Percentiles rank a stretch among this genome's conserved stretches.
Conservation (phyloP, 2,888 invertebrate genomes). For the Danaus chrysippus region DNA sequence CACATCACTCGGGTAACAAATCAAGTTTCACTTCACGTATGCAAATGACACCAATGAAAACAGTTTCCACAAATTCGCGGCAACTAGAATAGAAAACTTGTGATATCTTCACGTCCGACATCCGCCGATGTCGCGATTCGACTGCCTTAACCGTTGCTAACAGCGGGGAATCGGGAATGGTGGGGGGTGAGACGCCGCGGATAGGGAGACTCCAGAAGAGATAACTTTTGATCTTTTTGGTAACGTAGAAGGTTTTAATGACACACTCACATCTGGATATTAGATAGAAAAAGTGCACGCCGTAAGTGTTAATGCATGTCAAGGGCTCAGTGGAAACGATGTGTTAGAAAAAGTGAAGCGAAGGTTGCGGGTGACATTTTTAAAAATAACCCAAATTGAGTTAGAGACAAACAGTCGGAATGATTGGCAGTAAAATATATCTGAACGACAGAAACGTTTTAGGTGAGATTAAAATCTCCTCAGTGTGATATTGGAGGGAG, state of each 20-base stretch:
- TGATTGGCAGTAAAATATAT: conserved; percentile 46
- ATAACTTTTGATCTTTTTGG: conserved; percentile 79
- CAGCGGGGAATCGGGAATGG: conserved; percentile 45
- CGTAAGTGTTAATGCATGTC: conserved; percentile 77
- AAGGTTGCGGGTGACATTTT: conserved; percentile 73
- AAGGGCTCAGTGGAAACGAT: conserved; percentile 68
- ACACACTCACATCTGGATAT: conserved; percentile 74
- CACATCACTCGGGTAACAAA: conserved; percentile 60
- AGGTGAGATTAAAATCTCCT: conserved; percentile 44
- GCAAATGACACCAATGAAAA: conserved; percentile 66
- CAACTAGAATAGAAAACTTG: conserved; percentile 36
- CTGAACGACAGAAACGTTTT: conserved; percentile 43
- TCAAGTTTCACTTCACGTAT: conserved; percentile 70
- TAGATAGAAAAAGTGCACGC: conserved; percentile 69
- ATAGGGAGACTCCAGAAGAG: conserved; percentile 62
- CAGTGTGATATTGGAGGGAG: conserved; percentile 43
- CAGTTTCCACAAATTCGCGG: conserved; percentile 62
- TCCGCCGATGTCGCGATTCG: conserved; percentile 55
- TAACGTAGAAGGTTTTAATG: conserved; percentile 75
- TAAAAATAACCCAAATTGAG: conserved; percentile 58
- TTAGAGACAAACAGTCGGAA: conserved; percentile 45
- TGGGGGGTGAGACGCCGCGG: conserved; percentile 54
- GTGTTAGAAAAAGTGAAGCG: conserved; percentile 66
- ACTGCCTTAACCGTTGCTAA: conserved; percentile 50
- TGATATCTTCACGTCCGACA: conserved; percentile 45